phyloP scores from a whole-genome alignment of 2,888 invertebrate genomes.

The Lymantria dispar region DNA sequence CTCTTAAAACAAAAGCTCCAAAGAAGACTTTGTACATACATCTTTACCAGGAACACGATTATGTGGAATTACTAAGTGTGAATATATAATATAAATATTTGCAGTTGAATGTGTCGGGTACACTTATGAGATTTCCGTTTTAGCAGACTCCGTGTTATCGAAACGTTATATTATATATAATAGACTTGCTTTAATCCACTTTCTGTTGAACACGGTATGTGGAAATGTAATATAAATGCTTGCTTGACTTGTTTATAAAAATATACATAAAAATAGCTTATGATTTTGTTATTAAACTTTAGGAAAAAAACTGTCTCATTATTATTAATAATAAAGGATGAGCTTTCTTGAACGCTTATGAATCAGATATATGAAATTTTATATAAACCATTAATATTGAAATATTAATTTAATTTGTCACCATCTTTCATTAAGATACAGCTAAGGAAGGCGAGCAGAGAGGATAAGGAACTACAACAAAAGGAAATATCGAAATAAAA shows the following conservation, averaged over 20 bases:
- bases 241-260: not conserved
- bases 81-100: slow-evolving; percentile 12
- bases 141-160: slow-evolving; percentile 19
- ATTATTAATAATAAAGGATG: too few species aligned
- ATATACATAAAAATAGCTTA: too few species aligned
- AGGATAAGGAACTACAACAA: too few species aligned
- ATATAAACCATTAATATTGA: too few species aligned
- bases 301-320: too few species aligned
- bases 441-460: too few species aligned
- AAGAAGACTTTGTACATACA: slow-evolving; percentile 2
- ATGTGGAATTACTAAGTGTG: not conserved
- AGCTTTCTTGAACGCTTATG: too few species aligned
- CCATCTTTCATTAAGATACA: too few species aligned
- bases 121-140: slow-evolving; percentile 36
- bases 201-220: slow-evolving; percentile 17
- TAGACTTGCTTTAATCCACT: slow-evolving; percentile 10
- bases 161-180: slow-evolving; percentile 15
- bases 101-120: slow-evolving; percentile 26
- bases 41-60: slow-evolving; percentile 5
- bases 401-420: too few species aligned
- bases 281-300: too few species aligned
- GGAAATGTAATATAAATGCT: slow-evolving; percentile 16
- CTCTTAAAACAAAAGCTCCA: not conserved
- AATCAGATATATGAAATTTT: too few species aligned
- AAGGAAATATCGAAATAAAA: too few species aligned